Base-by-base conservation (phyloP, 2,888 invertebrate species). In the Caenorhabditis sulstoni region DNA sequence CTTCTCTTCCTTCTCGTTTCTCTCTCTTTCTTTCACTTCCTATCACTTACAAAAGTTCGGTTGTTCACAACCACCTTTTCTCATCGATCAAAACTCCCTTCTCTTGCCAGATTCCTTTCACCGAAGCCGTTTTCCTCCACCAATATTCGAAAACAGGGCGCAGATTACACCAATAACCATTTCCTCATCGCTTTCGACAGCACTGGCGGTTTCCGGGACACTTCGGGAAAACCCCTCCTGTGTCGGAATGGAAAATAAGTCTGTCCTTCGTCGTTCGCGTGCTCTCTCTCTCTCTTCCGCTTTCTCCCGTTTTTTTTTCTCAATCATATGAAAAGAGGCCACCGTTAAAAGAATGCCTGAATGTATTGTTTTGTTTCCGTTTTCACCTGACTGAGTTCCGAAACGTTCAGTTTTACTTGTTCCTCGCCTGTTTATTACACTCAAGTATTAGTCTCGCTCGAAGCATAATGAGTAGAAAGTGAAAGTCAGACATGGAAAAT, bases 31-130 rank as follows among this genome's bases (percentile, higher is more conserved):
- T 20, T 57, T 52, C 55, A 29, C 50, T 57, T 55, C 58, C 29
- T 73, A 58, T 73, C 64, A 73, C 62, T 64, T 73, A 64, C 58
- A 64, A 73, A 73, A 73, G 73, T 73, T 73, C 58, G 64, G 37
- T 57, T 73, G 62, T 71, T 71, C 62, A 53, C 35, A 53, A 35
- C 37, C 29, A 18, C 12, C 53, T 23, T n/a, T n/a, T 39, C 52
- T 39, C 49, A 55, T 23, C 39, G 41, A 55, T 45, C 62, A 57
- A 18, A n/a, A n/a, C n/a, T n/a, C n/a, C n/a, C n/a, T n/a, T n/a
- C n/a, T n/a, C n/a, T 57, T 66, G 35, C 52, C 45, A 64, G n/a
- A n/a, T n/a, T n/a, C n/a, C n/a, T 18, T 55, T 52, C 29, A 7
- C 29, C 3, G 29, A 29, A 29, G 29, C n/a, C n/a, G n/a, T n/a